Percentiles rank a stretch among this genome's conserved stretches.
phyloP scores from a whole-genome alignment of 2,888 invertebrate genomes.

The Ophion obscuratus region DNA sequence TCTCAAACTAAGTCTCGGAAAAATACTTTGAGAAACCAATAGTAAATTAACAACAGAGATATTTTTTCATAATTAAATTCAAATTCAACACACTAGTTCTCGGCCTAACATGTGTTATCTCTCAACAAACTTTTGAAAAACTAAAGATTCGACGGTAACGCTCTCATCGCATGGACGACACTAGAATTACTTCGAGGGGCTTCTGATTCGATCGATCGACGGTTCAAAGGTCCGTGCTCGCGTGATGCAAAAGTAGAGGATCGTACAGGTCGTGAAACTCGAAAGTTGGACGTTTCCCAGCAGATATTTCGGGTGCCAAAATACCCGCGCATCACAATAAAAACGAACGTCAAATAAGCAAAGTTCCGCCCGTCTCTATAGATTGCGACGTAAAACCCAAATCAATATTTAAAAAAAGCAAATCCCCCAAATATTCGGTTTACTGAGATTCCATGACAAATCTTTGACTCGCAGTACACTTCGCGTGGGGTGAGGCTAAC shows the following conservation, averaged over 20 bases:
- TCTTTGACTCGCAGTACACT: conserved; percentile 43
- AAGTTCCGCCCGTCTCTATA: not conserved
- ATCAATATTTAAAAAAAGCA: not conserved
- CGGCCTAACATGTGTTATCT: not conserved
- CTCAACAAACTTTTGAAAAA: not conserved
- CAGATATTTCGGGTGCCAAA: too few species aligned
- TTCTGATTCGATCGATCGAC: not conserved
- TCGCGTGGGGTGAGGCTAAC: conserved; percentile 44
- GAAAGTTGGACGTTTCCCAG: too few species aligned
- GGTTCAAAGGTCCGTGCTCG: not conserved
- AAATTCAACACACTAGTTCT: not conserved
- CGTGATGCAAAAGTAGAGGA: not conserved
- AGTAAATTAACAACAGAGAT: not conserved
- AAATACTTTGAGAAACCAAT: not conserved
- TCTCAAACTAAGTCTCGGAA: not conserved
- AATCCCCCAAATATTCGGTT: not conserved
- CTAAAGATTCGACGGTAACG: not conserved
- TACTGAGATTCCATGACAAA: conserved; percentile 42
- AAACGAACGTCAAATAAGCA: too few species aligned
- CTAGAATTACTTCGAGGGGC: not conserved
- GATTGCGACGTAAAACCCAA: not conserved
- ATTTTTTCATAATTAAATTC: not conserved
- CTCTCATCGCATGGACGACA: not conserved
- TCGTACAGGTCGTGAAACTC: too few species aligned
- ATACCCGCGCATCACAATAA: too few species aligned